Percentiles rank a stretch among this genome's conserved stretches.
phyloP scores from a whole-genome alignment of 2,888 invertebrate species.

The Acleris emargana region DNA sequence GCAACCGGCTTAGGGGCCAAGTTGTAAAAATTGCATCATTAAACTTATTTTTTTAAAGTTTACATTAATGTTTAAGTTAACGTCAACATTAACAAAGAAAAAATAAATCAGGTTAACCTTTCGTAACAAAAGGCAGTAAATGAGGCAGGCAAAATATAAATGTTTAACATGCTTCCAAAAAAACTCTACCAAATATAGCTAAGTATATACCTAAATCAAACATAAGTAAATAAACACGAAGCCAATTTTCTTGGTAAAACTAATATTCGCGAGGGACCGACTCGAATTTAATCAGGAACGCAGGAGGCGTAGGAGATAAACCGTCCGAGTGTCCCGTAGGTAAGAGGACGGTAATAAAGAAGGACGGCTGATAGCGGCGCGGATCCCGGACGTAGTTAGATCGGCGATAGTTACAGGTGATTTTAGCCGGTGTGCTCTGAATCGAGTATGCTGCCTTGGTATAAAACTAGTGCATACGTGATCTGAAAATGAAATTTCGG shows the following conservation, averaged over 20 bases:
- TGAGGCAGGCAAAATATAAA: no score
- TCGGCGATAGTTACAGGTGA: constrained; percentile 17
- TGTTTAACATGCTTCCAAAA: no score
- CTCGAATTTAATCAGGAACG: constrained; percentile 26
- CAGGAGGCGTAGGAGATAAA: constrained; percentile 21
- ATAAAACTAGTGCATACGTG: neutral
- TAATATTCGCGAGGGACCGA: constrained; percentile 27
- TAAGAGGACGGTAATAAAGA: constrained; percentile 10
- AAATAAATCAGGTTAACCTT: no score
- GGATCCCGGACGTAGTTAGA: constrained; percentile 6
- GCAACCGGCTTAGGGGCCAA: no score
- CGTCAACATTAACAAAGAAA: no score
- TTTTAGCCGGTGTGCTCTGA: neutral
- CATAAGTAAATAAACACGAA: constrained; percentile 9
- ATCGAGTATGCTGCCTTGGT: constrained; percentile 9
- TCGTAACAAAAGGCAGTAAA: no score
- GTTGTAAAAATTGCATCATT: no score
- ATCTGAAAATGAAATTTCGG: no score
- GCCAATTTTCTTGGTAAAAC: constrained; percentile 30
- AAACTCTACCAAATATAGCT: no score
- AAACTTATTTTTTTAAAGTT: no score
- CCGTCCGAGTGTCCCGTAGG: constrained; percentile 7
- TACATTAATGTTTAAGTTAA: no score
- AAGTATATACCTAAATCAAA: neutral
- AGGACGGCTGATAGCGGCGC: constrained; percentile 5